These are phyloP conservation scores for Myripristis jacobus DNA, from an alignment of 2,797 vertebrate genomes.

Conservation along the genomic window DNA sequence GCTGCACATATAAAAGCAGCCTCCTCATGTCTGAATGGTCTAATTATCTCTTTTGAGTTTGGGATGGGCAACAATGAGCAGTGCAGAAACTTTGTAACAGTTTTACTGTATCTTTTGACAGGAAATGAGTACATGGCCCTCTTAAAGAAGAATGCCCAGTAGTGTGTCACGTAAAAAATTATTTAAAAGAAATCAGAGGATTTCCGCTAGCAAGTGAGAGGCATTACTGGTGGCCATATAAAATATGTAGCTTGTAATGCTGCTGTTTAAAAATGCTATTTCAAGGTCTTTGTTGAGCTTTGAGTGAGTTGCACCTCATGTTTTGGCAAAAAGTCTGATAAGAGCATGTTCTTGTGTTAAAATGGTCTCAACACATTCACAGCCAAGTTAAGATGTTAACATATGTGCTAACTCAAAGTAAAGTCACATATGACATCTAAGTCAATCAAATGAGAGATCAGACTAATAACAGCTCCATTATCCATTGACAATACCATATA, in stretches of 20 bases:
- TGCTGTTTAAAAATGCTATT: conserved; percentile 34
- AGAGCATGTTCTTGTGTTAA: neutral
- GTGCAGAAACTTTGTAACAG: neutral
- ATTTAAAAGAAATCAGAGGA: conserved; percentile 22
- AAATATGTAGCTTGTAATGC: conserved; percentile 20
- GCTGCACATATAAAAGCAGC: conserved; percentile 35
- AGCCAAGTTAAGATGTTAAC: no score
- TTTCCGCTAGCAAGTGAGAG: conserved; percentile 10
- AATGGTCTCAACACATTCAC: conserved; percentile 15
- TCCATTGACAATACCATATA: conserved; percentile 18
- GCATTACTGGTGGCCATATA: conserved; percentile 16
- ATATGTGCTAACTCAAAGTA: conserved; percentile 20
- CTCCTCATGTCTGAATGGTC: conserved; percentile 43
- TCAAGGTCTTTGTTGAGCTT: neutral
- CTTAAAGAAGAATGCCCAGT: conserved; percentile 38
- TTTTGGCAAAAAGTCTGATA: neutral
- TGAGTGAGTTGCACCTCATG: conserved; percentile 9
- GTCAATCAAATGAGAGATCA: conserved; percentile 15
- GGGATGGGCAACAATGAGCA: neutral
- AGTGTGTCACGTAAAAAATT: conserved; percentile 36
- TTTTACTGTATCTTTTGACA: conserved; percentile 32
- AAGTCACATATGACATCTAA: conserved; percentile 29
- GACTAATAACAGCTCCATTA: conserved; percentile 34
- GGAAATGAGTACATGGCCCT: conserved; percentile 21
- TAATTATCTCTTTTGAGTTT: conserved; percentile 46